phyloP scores from a whole-genome alignment of 2,888 invertebrate species.

The Drosophila leonis region DNA sequence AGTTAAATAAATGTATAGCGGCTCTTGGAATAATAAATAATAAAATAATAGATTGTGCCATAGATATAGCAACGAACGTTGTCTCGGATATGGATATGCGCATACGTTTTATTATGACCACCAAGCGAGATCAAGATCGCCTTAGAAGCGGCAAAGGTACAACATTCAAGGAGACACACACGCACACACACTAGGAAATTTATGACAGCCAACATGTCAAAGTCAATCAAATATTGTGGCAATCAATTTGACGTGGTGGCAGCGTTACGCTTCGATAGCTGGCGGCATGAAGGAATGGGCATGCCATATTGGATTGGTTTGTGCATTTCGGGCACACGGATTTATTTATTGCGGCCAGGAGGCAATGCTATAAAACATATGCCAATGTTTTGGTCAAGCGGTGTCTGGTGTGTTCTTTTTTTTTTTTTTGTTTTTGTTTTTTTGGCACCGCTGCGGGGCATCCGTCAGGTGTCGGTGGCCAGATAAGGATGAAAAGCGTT shows the following conservation, averaged over 20 bases:
- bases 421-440: constrained; percentile 46
- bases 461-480: constrained; percentile 68
- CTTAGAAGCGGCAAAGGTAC: constrained; percentile 20
- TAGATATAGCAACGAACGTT: constrained; percentile 16
- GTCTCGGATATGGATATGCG: constrained; percentile 39
- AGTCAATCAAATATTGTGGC: constrained; percentile 84
- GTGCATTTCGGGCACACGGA: constrained; percentile 38
- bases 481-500: constrained; percentile 78
- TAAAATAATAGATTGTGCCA: too few relatives aligned
- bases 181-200: constrained; percentile 52
- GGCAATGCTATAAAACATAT: constrained; percentile 73
- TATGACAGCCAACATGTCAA: constrained; percentile 84
- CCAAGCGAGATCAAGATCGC: constrained; percentile 36
- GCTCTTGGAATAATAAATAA: neutral
- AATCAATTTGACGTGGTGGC: constrained; percentile 81
- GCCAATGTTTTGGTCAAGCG: constrained; percentile 51
- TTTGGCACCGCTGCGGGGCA: constrained; percentile 75
- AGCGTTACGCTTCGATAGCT: constrained; percentile 56
- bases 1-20: neutral
- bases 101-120: constrained; percentile 45
- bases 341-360: constrained; percentile 75
- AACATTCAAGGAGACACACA: constrained; percentile 5
- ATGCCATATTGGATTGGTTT: constrained; percentile 27
- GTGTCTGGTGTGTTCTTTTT: constrained; percentile 1
- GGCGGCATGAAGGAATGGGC: constrained; percentile 1